A percentile compares a stretch with the other conserved stretches of the same genome.
These are phyloP conservation scores for Ruditapes philippinarum DNA, from an alignment of 1,140 invertebrate species.

Conservation along the genomic window DNA sequence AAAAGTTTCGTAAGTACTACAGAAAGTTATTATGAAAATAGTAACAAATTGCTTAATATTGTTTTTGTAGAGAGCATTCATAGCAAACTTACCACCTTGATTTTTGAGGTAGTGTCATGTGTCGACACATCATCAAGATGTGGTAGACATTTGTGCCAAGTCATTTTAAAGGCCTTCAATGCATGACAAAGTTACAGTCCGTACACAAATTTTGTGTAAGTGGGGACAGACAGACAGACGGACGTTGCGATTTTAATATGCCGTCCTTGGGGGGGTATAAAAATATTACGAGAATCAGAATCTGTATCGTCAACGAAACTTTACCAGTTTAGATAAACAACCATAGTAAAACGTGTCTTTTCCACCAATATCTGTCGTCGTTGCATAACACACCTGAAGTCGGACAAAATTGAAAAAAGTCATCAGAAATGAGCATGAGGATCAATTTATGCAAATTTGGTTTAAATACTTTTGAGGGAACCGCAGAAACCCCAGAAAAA, in stretches of 20 bases:
- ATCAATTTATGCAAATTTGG: background rate
- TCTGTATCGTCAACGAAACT: background rate
- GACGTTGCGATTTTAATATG: too few species aligned
- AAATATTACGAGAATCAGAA: background rate
- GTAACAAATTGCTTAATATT: too few species aligned
- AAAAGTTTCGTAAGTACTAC: too few species aligned
- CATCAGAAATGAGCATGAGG: background rate
- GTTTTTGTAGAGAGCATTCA: too few species aligned
- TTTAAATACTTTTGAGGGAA: background rate
- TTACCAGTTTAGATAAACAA: constrained; percentile 3
- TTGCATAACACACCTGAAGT: constrained; percentile 1
- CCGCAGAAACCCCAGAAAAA: background rate
- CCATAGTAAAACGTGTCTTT: constrained; percentile 16
- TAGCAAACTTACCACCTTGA: too few species aligned
- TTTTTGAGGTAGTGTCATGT: too few species aligned
- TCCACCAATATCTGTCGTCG: background rate
- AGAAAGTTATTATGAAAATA: too few species aligned
- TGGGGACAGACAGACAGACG: too few species aligned
- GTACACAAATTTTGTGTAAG: background rate
- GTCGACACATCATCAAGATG: too few species aligned
- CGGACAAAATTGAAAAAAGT: background rate
- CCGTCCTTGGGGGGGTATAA: too few species aligned
- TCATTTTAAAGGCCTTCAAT: background rate
- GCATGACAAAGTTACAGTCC: background rate
- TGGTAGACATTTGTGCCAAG: background rate